Base-by-base conservation (phyloP, 2,797 vertebrate species). In the Pseudomugil gertrudae region DNA sequence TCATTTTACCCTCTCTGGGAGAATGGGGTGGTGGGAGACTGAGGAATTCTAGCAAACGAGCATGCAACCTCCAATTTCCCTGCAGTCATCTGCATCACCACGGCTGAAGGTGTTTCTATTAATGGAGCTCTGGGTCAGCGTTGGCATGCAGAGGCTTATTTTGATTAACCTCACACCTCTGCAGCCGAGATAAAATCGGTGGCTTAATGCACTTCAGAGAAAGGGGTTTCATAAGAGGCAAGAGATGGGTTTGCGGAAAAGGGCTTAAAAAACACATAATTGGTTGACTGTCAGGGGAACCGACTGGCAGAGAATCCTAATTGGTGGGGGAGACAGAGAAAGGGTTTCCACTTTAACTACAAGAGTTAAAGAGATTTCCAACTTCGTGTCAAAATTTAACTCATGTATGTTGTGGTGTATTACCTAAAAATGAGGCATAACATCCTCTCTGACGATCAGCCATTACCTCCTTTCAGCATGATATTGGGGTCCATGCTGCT, bases 1-100 rank as follows among this genome's bases (percentile, higher is more conserved):
- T 90, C 81, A 90, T 89, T 90, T 78, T 54, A 52, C 57, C 76
- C 73, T 84, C 83, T 76, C 70, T 61, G 84, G 84, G 79, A 89
- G 74, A 76, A 70, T n/a, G 4, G 57, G 62, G 69, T 57, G 72
- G 72, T 8, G 8, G 74, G 55, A 74, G 69, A 78, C 78, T n/a
- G 15, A 83, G 87, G 81, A 69, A 85, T 79, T 84, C 75, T 66
- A 26, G 33, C 33, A 62, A 72, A 80, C n/a, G 53, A 82, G 78
- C 66, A n/a, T 79, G 69, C 59, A 5, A 59, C 72, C 61, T 77
- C 40, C 74, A 21, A 67, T 86, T 86, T 88, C 77, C 70, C 72
- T 21, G 1, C 64, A 75, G 81, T 83, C 81, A 50, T 45, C 36
- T 0, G 55, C 84, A 71, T 84, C 84, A 56, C 71, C 78, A 51